Evolutionary conservation across 2,888 invertebrate genomes (phyloP).

Genomic region (Mimumesa dahlbomi): DNA sequence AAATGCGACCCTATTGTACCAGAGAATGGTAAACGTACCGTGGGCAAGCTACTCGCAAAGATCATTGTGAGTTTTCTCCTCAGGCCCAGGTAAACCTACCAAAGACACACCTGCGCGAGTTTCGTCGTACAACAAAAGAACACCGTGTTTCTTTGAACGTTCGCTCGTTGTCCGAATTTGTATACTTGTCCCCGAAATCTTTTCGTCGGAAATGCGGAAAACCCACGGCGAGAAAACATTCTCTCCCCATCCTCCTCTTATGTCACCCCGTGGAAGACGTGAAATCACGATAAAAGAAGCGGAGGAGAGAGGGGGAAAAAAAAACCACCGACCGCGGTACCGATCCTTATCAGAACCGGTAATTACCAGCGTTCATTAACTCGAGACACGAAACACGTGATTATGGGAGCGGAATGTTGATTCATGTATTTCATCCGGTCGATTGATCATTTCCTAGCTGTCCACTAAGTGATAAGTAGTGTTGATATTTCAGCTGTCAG

Average conservation of each 20-base stretch:
- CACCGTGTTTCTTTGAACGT: constrained; percentile 6
- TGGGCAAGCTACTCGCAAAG: constrained; percentile 9
- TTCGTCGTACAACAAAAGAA: constrained; percentile 36
- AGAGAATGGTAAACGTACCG: constrained; percentile 11
- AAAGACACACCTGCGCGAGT: constrained; percentile 41
- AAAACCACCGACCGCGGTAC: not conserved
- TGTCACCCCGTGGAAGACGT: too few relatives aligned
- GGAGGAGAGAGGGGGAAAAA: too few relatives aligned
- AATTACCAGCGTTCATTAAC: constrained; percentile 1
- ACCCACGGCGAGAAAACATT: not conserved
- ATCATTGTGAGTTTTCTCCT: constrained; percentile 31
- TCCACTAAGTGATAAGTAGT: not conserved
- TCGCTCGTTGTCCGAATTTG: constrained; percentile 3
- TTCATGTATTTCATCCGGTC: not conserved
- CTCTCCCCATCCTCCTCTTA: too few relatives aligned
- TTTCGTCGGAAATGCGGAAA: too few relatives aligned
- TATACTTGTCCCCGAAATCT: constrained; percentile 21
- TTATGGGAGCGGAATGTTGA: not conserved
- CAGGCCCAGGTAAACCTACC: constrained; percentile 31
- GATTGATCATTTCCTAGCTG: constrained; percentile 5
- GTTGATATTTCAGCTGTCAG: constrained; percentile 15
- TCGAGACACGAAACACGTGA: not conserved
- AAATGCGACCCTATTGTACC: constrained; percentile 15
- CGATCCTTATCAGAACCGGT: constrained; percentile 13
- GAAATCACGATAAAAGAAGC: too few relatives aligned